phyloP scores from a whole-genome alignment of 1,140 invertebrate species.

The Parapsyche elsis region DNA sequence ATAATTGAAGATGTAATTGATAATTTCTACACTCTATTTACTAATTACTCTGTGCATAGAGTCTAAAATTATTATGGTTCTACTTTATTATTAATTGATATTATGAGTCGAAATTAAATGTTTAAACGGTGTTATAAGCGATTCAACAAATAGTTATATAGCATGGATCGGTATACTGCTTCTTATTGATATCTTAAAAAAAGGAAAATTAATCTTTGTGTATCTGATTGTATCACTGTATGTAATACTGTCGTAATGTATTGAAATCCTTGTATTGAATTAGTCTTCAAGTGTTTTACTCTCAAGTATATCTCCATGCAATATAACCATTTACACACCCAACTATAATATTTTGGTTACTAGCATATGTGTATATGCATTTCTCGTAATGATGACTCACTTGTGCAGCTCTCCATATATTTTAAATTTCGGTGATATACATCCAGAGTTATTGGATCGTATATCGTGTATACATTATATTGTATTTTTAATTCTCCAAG shows the following conservation, averaged over 20 bases:
- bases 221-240: no score
- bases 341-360: constrained; percentile 18
- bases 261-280: neutral
- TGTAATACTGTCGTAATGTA: neutral
- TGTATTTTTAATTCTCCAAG: no score
- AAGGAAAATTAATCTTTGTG: no score
- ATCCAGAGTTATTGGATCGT: constrained; percentile 16
- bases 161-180: neutral
- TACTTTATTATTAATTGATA: constrained; percentile 44
- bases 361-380: neutral
- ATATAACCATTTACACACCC: neutral
- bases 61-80: constrained; percentile 38
- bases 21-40: constrained; percentile 50
- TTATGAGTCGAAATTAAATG: constrained; percentile 39
- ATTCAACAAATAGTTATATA: neutral
- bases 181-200: neutral
- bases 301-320: neutral
- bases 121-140: constrained; percentile 28
- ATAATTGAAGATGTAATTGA: constrained; percentile 50
- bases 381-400: constrained; percentile 10
- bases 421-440: constrained; percentile 18
- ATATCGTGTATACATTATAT: no score
- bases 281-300: neutral
- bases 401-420: constrained; percentile 27
- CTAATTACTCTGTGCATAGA: constrained; percentile 44